Conservation (phyloP, 2,113 vertebrate genomes). For the Oophaga pumilio region DNA sequence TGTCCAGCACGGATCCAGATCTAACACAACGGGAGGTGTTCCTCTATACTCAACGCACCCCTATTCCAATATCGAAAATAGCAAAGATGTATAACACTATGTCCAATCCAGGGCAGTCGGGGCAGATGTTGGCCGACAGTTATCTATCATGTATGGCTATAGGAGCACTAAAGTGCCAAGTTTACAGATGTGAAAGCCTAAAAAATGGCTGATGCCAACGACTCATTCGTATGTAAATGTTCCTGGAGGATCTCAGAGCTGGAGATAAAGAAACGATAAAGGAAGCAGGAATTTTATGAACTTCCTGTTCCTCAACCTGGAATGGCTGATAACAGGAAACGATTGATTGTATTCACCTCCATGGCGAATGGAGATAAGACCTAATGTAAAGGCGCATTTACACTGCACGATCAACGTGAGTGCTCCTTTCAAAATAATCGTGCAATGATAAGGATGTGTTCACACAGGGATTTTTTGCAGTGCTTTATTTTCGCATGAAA, state of each 20-base stretch:
- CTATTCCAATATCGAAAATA: background rate
- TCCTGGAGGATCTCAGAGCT: background rate
- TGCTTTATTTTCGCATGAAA: too few relatives aligned
- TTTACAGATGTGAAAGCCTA: background rate
- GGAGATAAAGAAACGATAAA: background rate
- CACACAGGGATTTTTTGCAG: too few relatives aligned
- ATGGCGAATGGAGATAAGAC: background rate
- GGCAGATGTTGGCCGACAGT: background rate
- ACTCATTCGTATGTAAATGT: background rate
- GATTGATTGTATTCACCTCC: background rate
- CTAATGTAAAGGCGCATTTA: background rate
- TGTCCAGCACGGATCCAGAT: too few relatives aligned
- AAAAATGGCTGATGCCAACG: background rate
- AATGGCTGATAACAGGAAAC: slow-evolving; percentile 8
- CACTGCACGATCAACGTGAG: too few relatives aligned
- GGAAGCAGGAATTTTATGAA: background rate
- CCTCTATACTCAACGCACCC: too few relatives aligned
- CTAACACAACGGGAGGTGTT: too few relatives aligned
- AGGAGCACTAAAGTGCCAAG: background rate
- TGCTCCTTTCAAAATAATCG: too few relatives aligned
- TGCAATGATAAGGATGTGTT: too few relatives aligned
- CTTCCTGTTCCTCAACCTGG: background rate
- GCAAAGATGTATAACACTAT: background rate
- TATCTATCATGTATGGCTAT: background rate
- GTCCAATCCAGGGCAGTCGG: background rate